These are phyloP conservation scores for Sympetrum striolatum DNA, from an alignment of 2,888 invertebrate genomes.

Conservation along the genomic window DNA sequence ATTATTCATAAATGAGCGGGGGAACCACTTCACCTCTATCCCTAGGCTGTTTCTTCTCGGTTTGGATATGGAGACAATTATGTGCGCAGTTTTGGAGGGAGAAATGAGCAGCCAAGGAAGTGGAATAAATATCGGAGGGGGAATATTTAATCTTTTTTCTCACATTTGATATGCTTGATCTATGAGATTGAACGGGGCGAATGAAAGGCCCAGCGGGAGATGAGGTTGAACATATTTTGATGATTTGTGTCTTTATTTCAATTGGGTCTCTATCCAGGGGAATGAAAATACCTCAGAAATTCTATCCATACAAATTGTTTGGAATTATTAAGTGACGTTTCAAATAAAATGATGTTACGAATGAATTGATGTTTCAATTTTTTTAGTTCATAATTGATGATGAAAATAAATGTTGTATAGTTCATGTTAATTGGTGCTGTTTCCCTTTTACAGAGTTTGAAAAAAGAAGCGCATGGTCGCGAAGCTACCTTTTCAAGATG, in stretches of 20 bases:
- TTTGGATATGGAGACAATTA: neutral
- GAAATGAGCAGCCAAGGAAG: neutral
- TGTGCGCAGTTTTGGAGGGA: neutral
- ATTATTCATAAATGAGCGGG: slow-evolving; percentile 24
- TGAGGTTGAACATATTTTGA: neutral
- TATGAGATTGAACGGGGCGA: neutral
- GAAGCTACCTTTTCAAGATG: too few species aligned
- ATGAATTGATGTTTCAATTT: too few species aligned
- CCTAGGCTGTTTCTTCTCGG: neutral
- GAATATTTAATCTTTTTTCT: neutral
- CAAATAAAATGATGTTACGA: too few species aligned
- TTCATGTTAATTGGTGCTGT: too few species aligned
- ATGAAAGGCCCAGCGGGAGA: neutral
- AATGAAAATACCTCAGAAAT: too few species aligned
- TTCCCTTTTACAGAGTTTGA: too few species aligned
- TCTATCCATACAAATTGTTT: too few species aligned
- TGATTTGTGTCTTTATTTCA: neutral
- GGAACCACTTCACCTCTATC: neutral
- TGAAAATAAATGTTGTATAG: too few species aligned
- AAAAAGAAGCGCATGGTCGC: too few species aligned
- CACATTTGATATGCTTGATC: neutral
- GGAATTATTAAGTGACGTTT: too few species aligned
- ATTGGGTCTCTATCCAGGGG: neutral
- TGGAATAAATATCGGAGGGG: neutral
- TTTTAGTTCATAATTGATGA: too few species aligned